Conservation (phyloP, 2,797 vertebrate species). For the Tenualosa ilisha region DNA sequence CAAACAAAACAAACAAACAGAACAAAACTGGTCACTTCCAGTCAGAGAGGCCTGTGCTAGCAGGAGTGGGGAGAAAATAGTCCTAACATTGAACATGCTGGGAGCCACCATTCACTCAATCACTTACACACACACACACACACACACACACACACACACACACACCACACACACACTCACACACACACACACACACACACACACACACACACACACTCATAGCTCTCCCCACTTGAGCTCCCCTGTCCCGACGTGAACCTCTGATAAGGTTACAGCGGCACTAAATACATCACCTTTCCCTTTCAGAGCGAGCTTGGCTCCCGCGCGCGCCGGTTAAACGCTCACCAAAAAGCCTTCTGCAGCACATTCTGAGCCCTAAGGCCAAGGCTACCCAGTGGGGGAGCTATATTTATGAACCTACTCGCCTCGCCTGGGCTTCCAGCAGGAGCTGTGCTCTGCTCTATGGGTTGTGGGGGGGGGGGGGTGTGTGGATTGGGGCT, state of each 20-base stretch:
- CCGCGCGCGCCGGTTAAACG: conserved; percentile 53
- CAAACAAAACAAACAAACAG: neutral
- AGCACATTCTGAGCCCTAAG: conserved; percentile 48
- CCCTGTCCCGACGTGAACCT: conserved; percentile 48
- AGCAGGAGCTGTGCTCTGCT: neutral
- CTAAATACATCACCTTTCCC: conserved; percentile 39
- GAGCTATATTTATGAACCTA: conserved; percentile 30
- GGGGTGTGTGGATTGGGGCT: too few relatives aligned
- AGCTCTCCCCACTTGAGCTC: neutral
- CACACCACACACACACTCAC: conserved; percentile 5
- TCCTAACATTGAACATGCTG: neutral
- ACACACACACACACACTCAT: neutral
- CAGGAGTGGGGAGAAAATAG: neutral
- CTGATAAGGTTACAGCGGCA: conserved; percentile 36
- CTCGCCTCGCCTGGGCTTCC: neutral
- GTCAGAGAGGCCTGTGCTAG: neutral
- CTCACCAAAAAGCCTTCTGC: conserved; percentile 47
- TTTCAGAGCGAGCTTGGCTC: conserved; percentile 31
- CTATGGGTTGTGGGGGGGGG: neutral
- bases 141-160: neutral
- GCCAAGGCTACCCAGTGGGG: conserved; percentile 7
- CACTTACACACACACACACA: neutral
- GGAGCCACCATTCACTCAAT: neutral
- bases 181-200: conserved; percentile 4
- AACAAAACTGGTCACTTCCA: neutral